Evolutionary conservation across 2,797 vertebrate genomes (phyloP), one percentile per base, ranked within the genome.

Genomic region (Cyprinella venusta): DNA sequence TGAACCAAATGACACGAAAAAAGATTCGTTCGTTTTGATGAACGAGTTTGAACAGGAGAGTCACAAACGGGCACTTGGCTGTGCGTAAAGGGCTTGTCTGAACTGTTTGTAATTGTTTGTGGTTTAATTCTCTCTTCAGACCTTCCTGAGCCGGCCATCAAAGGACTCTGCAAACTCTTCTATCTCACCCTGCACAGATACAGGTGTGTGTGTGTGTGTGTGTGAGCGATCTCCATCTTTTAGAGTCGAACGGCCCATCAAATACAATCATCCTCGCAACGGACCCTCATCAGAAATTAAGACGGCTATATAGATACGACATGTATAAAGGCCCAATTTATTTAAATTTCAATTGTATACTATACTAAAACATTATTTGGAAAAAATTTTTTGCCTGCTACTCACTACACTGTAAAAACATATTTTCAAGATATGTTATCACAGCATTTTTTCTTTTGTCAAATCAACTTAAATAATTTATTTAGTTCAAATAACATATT

Each of bases 101-200:
- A 2, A 6, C n/a, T 13, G 2, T 15, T 38, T 48, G 9, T 69
- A 24, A 45, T 64, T 15, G 0, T n/a, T n/a, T 26, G n/a, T 79
- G 4, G 15, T 61, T 76, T 1, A 7, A 75, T 33, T 83, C 1
- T 12, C 42, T 6, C 40, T 87, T 77, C 90, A 99, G 98, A 96
- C 87, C 94, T 99, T 86, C 97, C 98, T 26, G 98, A 99, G 89
- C 95, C 94, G 50, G 96, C 96, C n/a, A 94, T 99, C 85, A 99
- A 97, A 93, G 97, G 97, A 74, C 94, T 99, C 40, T 99, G 97
- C 93, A 99, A 96, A 86, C 95, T 99, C 75, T 98, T 99, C 93
- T 99, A 96, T 92, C 93, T 99, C 86, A 99, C 98, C 15, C 93
- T 97, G 83, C 96, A 99, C 93, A 96, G 97, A 90, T 99, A 99